Base-by-base conservation (phyloP, 2,797 vertebrate genomes). In the Catostomus latipinnis region DNA sequence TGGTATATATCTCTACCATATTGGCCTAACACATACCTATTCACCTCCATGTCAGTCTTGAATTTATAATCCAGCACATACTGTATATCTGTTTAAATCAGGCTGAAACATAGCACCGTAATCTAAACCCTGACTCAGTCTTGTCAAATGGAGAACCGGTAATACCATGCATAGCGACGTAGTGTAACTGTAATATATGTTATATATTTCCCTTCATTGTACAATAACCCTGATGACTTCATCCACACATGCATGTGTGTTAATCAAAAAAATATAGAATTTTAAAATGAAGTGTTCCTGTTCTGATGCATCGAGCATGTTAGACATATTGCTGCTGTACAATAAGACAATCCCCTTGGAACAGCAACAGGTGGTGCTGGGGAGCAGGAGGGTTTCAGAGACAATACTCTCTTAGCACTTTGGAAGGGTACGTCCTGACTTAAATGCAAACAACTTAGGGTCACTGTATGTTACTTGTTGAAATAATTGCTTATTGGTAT, bases 1-100 rank as follows among this genome's bases (percentile, higher is more conserved):
- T 4, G 34, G 34, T 82, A 75, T 72, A 77, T 68, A 76, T 60
- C 78, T 72, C 3, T 50, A 54, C 70, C 70, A 61, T 49, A 46
- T 14, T 18, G 14, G 10, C 49, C 49, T 34, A 18, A 70, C 6
- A 75, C 12, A 34, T 34, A 34, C 34, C 57, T 66, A 76, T 76
- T 61, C 48, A 60, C 46, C 52, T 54, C 4, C 2, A 14, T 34
- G 67, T 56, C 53, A 22, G 56, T 7, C 11, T 6, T n/a, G 62
- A 53, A 9, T 0, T 5, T 76, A 18, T 71, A 57, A 76, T 76
- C 22, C 74, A 77, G 52, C 66, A 71, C 46, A 58, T 78, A 18
- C 16, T 18, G 16, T 18, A 67, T 48, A 67, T 82, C 82, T 48
- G 13, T 50, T 63, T 61, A 14, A 62, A 66, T 73, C 65, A 67